These are phyloP conservation scores for Wiebesia pumilae DNA, from an alignment of 1,140 invertebrate species.

Conservation along the genomic window DNA sequence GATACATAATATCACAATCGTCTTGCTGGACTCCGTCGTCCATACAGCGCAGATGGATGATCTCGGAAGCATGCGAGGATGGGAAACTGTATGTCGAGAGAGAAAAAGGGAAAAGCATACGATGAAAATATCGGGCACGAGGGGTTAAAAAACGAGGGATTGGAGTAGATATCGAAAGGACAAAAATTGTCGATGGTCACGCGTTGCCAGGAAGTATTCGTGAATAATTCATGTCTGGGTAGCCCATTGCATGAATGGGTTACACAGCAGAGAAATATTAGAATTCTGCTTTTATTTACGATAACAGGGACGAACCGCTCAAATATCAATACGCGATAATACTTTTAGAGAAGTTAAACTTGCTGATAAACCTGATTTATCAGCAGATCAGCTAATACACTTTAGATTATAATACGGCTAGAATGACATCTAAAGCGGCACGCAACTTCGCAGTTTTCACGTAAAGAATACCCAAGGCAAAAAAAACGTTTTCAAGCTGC, in stretches of 20 bases:
- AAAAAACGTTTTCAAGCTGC: too few species aligned
- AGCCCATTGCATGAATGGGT: background rate
- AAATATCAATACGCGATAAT: too few species aligned
- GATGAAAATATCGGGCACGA: background rate
- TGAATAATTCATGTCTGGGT: background rate
- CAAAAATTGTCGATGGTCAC: background rate
- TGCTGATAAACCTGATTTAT: too few species aligned
- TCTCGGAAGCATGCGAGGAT: background rate
- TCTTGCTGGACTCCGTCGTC: background rate
- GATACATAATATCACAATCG: background rate
- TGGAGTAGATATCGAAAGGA: too few species aligned
- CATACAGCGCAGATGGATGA: background rate
- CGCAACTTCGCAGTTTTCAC: too few species aligned
- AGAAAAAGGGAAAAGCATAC: background rate
- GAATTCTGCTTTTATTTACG: background rate
- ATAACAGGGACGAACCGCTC: too few species aligned
- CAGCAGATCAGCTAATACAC: too few species aligned
- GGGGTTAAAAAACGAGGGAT: too few species aligned
- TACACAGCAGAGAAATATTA: background rate
- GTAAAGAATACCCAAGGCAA: too few species aligned
- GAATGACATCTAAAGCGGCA: too few species aligned
- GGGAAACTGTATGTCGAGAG: background rate
- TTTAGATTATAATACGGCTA: too few species aligned
- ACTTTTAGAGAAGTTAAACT: too few species aligned
- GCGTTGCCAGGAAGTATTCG: background rate